Base-by-base conservation (phyloP, 2,888 invertebrate species). In the Athalia rosae region DNA sequence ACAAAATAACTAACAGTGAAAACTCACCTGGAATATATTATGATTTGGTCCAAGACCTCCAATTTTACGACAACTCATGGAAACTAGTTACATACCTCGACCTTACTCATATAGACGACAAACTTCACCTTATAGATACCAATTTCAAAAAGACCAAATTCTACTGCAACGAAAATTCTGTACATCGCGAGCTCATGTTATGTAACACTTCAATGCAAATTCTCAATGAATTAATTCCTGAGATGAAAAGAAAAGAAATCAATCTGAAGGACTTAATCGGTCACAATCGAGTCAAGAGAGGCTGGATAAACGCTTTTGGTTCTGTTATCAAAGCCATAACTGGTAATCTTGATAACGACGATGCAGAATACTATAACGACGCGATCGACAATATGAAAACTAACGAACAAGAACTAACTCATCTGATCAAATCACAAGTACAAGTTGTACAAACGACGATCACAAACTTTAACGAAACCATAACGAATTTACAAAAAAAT, bases 351-450 rank as follows among this genome's bases (percentile, higher is more conserved):
- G 66, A 66, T 15, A 66, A 66, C 7, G 74, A 47, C n/a, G 82
- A 82, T 76, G 79, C 80, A 0, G 76, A 76, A 48, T 79, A 80
- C 67, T 81, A 71, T 61, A 61, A 81, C 8, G 45, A 80, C 45
- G 79, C 80, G 3, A 83, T 84, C 48, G 79, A 80, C 4, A 50
- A 78, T 13, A 53, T 83, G 7, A 56, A 77, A 15, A 59, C 76
- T 11, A 78, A 80, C 56, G 81, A 83, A 50, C 53, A 80, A 41
- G 74, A 79, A 59, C 58, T 78, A 9, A 47, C 59, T 15, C 64
- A 77, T 41, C 50, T 83, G 77, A 63, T 82, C 66, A 80, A 82
- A 76, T 73, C 81, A 58, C 82, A 83, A 78, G 76, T 80, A 13
- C 80, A 81, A 61, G 77, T 82, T 9, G 66, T 82, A 3, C 71